Evolutionary conservation across 2,113 vertebrate genomes (phyloP), one percentile per base, ranked within the genome.

Genomic region (Poicephalus gulielmi): DNA sequence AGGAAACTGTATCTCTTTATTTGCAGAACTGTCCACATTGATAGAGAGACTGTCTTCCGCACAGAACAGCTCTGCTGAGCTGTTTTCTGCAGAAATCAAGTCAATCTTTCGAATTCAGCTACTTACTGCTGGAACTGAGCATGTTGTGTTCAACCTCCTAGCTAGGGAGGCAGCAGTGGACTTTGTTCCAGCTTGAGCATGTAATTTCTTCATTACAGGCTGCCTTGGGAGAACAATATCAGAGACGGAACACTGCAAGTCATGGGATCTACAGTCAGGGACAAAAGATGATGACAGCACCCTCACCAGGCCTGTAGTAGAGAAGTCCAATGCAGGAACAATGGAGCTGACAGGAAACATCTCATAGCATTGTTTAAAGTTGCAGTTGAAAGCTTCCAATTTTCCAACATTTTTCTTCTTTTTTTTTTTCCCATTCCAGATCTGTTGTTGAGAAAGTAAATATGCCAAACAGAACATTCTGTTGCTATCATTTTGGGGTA

Each of bases 201-300:
- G 4, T 41, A 57, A 85, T 87, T 95, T 76, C 46, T 94, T 94
- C 69, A 75, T 64, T 83, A 64, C 8, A 84, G 25, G 31, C 64
- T 76, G 80, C 35, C 77, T 91, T 4, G 3, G 52, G 35, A 95
- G 84, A 82, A 43, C 50, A 83, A 83, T 82, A 90, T 69, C 78
- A 95, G 81, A 82, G 77, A 86, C 0, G 4, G 77, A 92, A 89
- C 70, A 60, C 33, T 91, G 41, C 35, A 60, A 94, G 81, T 87
- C 62, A 80, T 49, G 41, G 30, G 47, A 78, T 71, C 57, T 75
- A 52, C 39, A 91, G 44, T 55, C 37, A 78, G 77, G 60, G 60
- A 94, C 62, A 85, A 90, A 95, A 90, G 74, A 89, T 0, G 59
- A 95, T 82, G 81, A 91, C 53, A 84, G 28, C 52, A 82, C 91